A percentile compares a stretch with the other conserved stretches of the same genome.
Evolutionary conservation across 2,113 vertebrate genomes (phyloP).

Genomic region (Numenius arquata): DNA sequence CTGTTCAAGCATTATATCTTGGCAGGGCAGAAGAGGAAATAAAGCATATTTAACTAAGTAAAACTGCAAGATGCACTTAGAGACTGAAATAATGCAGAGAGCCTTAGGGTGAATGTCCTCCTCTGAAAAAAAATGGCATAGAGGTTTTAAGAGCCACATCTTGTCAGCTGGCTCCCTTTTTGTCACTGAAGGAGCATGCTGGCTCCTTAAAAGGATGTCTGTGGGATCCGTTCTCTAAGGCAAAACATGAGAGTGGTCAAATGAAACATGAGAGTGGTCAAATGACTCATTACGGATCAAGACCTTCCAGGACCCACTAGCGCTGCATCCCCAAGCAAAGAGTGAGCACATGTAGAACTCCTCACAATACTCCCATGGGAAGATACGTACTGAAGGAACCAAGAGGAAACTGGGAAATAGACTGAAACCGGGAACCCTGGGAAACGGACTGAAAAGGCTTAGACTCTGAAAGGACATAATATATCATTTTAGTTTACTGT

Average conservation of each 20-base stretch:
- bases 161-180: neutral
- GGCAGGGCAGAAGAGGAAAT: neutral
- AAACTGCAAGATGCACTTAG: neutral
- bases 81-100: neutral
- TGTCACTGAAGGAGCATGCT: neutral
- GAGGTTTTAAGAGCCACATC: neutral
- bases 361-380: neutral
- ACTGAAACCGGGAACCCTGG: neutral
- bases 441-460: neutral
- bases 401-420: neutral
- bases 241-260: neutral
- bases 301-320: neutral
- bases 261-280: neutral
- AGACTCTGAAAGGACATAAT: neutral
- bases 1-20: neutral
- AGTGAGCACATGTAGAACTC: neutral
- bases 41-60: neutral
- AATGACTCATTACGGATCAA: constrained; percentile 10
- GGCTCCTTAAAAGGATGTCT: neutral
- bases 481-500: neutral
- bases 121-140: neutral
- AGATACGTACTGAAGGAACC: neutral
- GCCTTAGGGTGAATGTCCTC: neutral
- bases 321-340: neutral
- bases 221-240: neutral